Evolutionary conservation across 2,888 invertebrate species (phyloP).

Genomic region (Erebia aethiops): DNA sequence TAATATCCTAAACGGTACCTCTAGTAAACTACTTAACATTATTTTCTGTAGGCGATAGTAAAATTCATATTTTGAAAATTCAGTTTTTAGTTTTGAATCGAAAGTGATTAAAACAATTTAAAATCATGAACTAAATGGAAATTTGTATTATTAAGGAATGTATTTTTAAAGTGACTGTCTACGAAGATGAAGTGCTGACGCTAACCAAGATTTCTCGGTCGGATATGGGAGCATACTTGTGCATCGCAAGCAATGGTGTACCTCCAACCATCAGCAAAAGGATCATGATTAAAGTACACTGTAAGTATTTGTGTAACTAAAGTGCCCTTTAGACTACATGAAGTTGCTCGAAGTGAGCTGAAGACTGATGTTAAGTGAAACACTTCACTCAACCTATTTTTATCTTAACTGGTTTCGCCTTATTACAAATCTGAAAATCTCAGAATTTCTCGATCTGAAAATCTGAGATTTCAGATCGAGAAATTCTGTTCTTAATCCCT

Average conservation of each 20-base stretch:
- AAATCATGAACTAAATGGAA: neutral
- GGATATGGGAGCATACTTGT: constrained; percentile 95
- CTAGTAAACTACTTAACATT: too few species aligned
- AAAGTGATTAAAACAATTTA: too few species aligned
- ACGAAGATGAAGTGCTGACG: constrained; percentile 89
- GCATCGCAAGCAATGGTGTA: constrained; percentile 94
- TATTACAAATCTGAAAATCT: neutral
- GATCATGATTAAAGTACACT: constrained; percentile 93
- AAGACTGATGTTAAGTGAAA: neutral
- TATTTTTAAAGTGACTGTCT: constrained; percentile 81
- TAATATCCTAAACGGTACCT: too few species aligned
- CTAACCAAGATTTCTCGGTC: constrained; percentile 91
- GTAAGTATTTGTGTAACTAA: constrained; percentile 84
- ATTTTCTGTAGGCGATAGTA: too few species aligned
- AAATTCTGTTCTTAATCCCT: neutral
- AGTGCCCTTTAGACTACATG: neutral
- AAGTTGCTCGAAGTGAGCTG: neutral
- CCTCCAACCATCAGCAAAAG: constrained; percentile 95
- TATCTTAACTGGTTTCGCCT: too few species aligned
- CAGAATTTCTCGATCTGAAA: too few species aligned
- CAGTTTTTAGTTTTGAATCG: too few species aligned
- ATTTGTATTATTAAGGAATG: neutral
- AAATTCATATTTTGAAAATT: neutral
- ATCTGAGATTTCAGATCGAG: too few species aligned
- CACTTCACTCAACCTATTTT: neutral